phyloP scores from a whole-genome alignment of 1,140 invertebrate genomes.

The Lethocerus indicus region DNA sequence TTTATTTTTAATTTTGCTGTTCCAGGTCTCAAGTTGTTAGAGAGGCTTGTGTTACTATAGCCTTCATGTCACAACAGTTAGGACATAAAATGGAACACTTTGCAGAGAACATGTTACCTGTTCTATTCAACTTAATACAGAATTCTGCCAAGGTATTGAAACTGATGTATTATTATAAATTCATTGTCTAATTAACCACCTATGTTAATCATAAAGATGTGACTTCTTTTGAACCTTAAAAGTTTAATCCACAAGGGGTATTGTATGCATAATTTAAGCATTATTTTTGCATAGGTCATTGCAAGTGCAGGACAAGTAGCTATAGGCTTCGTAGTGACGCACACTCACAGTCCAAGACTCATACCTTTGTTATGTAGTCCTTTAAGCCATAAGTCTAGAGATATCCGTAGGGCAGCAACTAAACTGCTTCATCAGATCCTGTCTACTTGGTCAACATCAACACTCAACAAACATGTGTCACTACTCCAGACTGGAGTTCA shows the following conservation, averaged over 20 bases:
- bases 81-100: constrained; percentile 72
- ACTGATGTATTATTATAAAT: too few relatives aligned
- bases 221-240: background rate
- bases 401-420: constrained; percentile 65
- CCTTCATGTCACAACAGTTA: constrained; percentile 71
- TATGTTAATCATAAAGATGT: too few relatives aligned
- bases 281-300: constrained; percentile 45
- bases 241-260: background rate
- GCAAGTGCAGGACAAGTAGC: constrained; percentile 75
- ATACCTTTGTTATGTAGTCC: constrained; percentile 74
- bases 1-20: background rate
- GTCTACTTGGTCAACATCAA: constrained; percentile 64
- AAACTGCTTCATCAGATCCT: constrained; percentile 75
- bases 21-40: constrained; percentile 60
- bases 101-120: constrained; percentile 61
- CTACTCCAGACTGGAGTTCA: constrained; percentile 70
- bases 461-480: constrained; percentile 64
- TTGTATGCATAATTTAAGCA: background rate
- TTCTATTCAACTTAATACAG: constrained; percentile 79
- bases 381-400: constrained; percentile 75
- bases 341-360: constrained; percentile 68
- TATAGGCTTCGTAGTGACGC: constrained; percentile 75
- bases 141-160: constrained; percentile 90
- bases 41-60: constrained; percentile 88
- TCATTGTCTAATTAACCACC: too few relatives aligned